Evolutionary conservation across 1,140 invertebrate species (phyloP), one percentile per base, ranked within the genome.

Genomic region (Drosophila punjabiensis): DNA sequence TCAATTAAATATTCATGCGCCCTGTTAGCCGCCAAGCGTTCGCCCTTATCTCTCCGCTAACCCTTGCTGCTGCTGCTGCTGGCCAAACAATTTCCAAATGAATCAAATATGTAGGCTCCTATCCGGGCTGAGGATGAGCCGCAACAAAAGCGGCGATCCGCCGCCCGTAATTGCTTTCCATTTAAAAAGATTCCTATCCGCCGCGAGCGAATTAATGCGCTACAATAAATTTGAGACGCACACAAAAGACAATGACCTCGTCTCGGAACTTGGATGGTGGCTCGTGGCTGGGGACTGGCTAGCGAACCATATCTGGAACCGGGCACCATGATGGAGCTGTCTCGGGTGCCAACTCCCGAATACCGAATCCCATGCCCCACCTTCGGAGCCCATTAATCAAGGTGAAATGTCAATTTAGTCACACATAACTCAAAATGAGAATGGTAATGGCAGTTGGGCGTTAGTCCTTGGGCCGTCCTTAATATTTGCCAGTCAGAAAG

Each of bases 351-450:
- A 32, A 32, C 1, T 32, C 1, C 45, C 20, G 16, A 24, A 37
- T 20, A 41, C 33, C 16, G 45, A 30, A n/a, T 30, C 30, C 18
- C 30, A 6, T 18, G 0, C 13, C 52, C 53, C 53, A 4, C 24
- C 13, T 33, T 37, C 53, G 18, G 8, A 24, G 33, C 18, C 68
- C 80, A 87, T 87, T 80, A 79, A 88, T 88, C 83, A 87, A 83
- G 70, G 76, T 80, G 66, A 80, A 73, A 69, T 87, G 83, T 81
- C 83, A 87, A 70, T 88, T 83, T 83, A 59, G 52, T 43, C 18
- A 64, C 60, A 73, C 71, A 80, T 88, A 87, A 77, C 76, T 83
- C 61, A 80, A 69, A 88, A 80, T 78, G 79, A 66, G 58, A 69
- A 55, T 78, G 60, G 59, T 58, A 52, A 61, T 30, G 53, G 43